Base-by-base conservation (phyloP, 2,797 vertebrate genomes). In the Pseudochirops corinnae region DNA sequence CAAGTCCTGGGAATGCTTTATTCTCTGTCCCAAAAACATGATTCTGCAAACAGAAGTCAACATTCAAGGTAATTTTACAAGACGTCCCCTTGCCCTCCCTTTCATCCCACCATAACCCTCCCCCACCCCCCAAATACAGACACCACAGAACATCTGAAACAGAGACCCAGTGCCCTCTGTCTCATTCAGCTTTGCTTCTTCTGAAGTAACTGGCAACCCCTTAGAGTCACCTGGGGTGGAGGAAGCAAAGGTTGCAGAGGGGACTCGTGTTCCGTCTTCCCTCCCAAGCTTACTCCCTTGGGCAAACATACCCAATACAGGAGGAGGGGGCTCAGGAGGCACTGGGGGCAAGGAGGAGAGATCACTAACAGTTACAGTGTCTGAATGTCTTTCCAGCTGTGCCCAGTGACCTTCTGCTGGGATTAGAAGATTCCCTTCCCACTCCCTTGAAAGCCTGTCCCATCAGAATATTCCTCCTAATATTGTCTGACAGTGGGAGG, bases 271-370 rank as follows among this genome's bases (percentile, higher is more conserved):
- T 82, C n/a, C 39, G 29, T 26, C 56, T 57, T 39, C 96, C 56
- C 24, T 55, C 94, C 33, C 1, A 95, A 57, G 93, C 91, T 53
- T 90, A 93, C 94, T 39, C 24, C 74, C 4, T 12, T 4, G 58
- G 94, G 92, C 62, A 92, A 14, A 56, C 7, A 46, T 26, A 13
- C 56, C 52, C 46, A 56, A 92, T 90, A 87, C 39, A 97, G 97
- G 97, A 98, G 97, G 92, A 96, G 98, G 98, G 98, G 94, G 97
- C 95, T 92, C 98, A 94, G 91, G 96, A 98, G 98, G 97, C 95
- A 96, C 97, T 96, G 91, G 92, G 96, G n/a, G 33, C 18, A 90
- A 56, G 92, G 96, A 97, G 97, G 97, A 91, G 93, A 97, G 93
- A 97, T 74, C 94, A 93, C 94, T 10, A 87, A 94, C n/a, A 52